Evolutionary conservation across 2,888 invertebrate species (phyloP), one percentile per base, ranked within the genome.

Genomic region (Ashinkailepas kermadecensis): DNA sequence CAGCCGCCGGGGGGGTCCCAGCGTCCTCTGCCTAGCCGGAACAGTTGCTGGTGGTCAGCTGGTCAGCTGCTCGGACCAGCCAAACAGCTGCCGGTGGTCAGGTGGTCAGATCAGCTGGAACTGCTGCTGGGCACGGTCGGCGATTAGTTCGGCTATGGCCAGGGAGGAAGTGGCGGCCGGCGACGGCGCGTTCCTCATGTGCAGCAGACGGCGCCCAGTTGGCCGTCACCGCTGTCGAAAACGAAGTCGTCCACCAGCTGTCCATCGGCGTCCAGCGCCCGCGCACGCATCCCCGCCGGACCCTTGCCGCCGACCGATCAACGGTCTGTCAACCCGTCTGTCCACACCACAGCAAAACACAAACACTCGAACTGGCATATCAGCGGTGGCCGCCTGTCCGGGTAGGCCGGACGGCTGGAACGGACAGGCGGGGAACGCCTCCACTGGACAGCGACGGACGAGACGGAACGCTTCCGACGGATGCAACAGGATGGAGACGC

Each of bases 111-210:
- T 1, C 23, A 65, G 65, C 12, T 65, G 65, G 86, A 94, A 95
- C 85, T 92, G 90, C 21, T 89, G 88, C 85, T 93, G 90, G 84
- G 95, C 92, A 90, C 94, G 95, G 86, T 96, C 93, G 0, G 93
- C 93, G 83, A 99, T 93, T 93, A 95, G 94, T 89, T 94, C 92
- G 0, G 97, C 97, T 84, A 99, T 99, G 59, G 99, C 95, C 85
- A 99, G 89, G 11, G 96, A 95, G 83, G 98, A 97, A 0, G 99
- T 99, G 0, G 99, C 99, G 0, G 95, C 99, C 0, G 99, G 99
- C 0, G 97, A 97, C 0, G 99, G 99, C 0, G 97, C 97, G 89
- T 99, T 99, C 82, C 99, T 91, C 85, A 98, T 96, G 87, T 99
- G 99, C 67, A 99, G 88, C 79, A 99, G 92, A 85, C 94, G 90